Conservation (phyloP, 1,140 invertebrate species). For the Meloidogyne floridensis region DNA sequence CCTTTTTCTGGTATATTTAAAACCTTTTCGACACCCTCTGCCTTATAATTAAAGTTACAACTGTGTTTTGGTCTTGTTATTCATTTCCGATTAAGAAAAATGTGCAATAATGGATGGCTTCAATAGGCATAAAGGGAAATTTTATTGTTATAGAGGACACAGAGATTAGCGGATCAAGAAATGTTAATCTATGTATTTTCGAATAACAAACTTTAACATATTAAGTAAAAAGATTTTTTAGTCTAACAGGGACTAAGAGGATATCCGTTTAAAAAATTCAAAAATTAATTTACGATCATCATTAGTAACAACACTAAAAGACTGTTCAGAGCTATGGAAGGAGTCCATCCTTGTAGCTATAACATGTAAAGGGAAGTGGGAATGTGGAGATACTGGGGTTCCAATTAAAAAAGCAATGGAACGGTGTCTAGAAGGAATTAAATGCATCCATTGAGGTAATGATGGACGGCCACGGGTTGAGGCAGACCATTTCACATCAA, state of each 20-base stretch:
- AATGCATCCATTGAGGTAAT: conserved; percentile 59
- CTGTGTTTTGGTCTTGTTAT: too few species aligned
- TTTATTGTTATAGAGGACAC: too few species aligned
- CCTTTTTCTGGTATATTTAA: too few species aligned
- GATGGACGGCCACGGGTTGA: conserved; percentile 59
- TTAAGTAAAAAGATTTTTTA: too few species aligned
- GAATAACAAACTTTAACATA: too few species aligned
- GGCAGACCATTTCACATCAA: conserved; percentile 65
- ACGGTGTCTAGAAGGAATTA: conserved; percentile 54
- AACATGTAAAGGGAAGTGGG: conserved; percentile 57
- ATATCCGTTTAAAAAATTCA: not conserved
- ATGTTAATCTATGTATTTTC: too few species aligned
- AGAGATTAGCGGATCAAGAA: too few species aligned
- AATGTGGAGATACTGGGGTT: conserved; percentile 56
- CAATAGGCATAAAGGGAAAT: too few species aligned
- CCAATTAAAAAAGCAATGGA: conserved; percentile 49
- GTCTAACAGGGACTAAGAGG: not conserved
- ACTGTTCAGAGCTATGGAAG: conserved; percentile 55
- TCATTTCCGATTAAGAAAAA: too few species aligned
- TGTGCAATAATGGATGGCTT: too few species aligned
- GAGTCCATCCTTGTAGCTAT: conserved; percentile 58
- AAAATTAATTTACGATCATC: conserved; percentile 50
- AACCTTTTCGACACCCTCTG: too few species aligned
- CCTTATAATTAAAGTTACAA: too few species aligned
- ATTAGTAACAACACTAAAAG: conserved; percentile 50